Evolutionary conservation across 2,888 invertebrate species (phyloP), one percentile per base, ranked within the genome.

Genomic region (Dryadula phaetusa): DNA sequence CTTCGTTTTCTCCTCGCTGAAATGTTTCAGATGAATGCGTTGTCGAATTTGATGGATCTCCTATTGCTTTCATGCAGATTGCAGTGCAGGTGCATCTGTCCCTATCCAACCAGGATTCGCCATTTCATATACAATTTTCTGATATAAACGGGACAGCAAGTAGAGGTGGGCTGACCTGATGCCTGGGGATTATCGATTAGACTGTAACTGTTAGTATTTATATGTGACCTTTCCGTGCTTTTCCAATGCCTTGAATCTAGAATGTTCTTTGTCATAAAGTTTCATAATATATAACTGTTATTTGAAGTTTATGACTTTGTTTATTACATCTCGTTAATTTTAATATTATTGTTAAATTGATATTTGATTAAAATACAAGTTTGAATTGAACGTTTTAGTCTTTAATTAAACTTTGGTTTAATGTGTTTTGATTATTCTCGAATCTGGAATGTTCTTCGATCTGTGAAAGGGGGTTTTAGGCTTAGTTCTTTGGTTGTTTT

Each of bases 141-240:
- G 12, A 54, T 37, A 37, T 37, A 20, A 54, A 20, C 54, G 54
- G 34, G 54, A 54, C 54, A 40, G 54, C 37, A 20, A 12, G 3
- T 3, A n/a, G 1, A 6, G 12, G 46, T 46, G 20, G 54, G 7
- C 6, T 56, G 37, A 37, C 14, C 20, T 56, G 54, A 37, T 22
- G 54, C 54, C 37, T 56, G 37, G 54, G 37, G 14, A 40, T 40
- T 56, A 56, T 56, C n/a, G 54, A 56, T 56, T 22, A 16, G 37
- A 5, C 5, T 22, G 12, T 18, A 32, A 16, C 54, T 54, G 18
- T 14, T 37, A 37, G 25, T 54, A 56, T 37, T 56, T 40, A 40
- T 56, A 56, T n/a, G 20, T 56, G 54, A 56, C 54, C 54, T 56
- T 56, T 56, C n/a, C 5, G 20, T 37, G 18, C 54, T 37, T 54